Evolutionary conservation across 2,113 vertebrate species (phyloP), one percentile per base, ranked within the genome.

Genomic region (Nicator chloris): DNA sequence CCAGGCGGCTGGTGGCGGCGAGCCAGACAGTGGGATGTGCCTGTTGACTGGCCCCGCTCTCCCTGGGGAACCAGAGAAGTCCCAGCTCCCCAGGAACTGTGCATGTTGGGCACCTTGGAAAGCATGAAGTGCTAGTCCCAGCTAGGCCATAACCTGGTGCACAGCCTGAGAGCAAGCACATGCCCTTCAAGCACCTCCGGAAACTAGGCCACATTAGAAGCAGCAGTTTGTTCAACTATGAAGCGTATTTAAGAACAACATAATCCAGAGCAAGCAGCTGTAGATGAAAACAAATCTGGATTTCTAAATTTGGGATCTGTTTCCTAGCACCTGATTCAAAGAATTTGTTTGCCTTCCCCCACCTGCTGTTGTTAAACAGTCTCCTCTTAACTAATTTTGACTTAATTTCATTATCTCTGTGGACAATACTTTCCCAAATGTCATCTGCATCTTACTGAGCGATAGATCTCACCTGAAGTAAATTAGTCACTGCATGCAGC

Each of bases 21-120:
- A 53, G 61, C 51, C 23, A 22, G 61, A 6, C 8, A 37, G 31
- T 16, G 85, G 45, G 13, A 6, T 20, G 33, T 20, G 37, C 53
- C 0, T 10, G 50, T 16, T 26, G 35, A 4, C 3, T 5, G 11
- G 11, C 23, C 37, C 49, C 4, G 0, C 44, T 2, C 5, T 39
- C 24, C 14, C 13, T 31, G n/a, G 31, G 30, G 30, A 16, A 3
- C 11, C 44, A 8, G n/a, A 4, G 5, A 10, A 51, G 44, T 13
- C 35, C 16, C 23, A 12, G 44, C 10, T 28, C n/a, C 24, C 6
- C 16, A 9, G 28, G n/a, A 26, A 0, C 10, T 8, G 26, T 4
- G 35, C 5, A 1, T 37, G 5, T 45, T 26, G 64, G 68, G 26
- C 28, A 11, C 13, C 39, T 56, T 17, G 47, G 26, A 11, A 15